Evolutionary conservation across 1,140 invertebrate species (phyloP).

Genomic region (Drosophila seguyi): DNA sequence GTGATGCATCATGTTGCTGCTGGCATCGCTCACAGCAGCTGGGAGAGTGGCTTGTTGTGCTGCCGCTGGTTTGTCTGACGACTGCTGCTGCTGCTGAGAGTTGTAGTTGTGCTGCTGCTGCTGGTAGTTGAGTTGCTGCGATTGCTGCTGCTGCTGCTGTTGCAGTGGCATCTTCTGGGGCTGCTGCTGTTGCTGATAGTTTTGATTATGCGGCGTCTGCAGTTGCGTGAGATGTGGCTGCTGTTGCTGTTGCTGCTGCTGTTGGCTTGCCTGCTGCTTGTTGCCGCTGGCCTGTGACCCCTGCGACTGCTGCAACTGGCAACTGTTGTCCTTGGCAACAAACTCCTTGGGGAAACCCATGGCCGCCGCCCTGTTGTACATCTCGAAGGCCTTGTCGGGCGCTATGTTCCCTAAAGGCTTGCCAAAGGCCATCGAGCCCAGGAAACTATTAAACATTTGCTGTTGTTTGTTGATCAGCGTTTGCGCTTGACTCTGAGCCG

Average conservation of each 20-base stretch:
- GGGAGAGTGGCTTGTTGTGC: constrained; percentile 33
- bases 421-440: constrained; percentile 74
- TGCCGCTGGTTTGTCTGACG: constrained; percentile 52
- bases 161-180: constrained; percentile 45
- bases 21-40: constrained; percentile 30
- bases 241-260: constrained; percentile 41
- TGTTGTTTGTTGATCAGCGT: constrained; percentile 68
- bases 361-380: constrained; percentile 82
- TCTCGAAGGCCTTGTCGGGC: constrained; percentile 82
- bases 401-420: constrained; percentile 79
- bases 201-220: constrained; percentile 62
- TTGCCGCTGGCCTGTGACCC: constrained; percentile 30
- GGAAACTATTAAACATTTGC: constrained; percentile 81
- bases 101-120: constrained; percentile 47
- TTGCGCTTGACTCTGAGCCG: constrained; percentile 52
- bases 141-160: constrained; percentile 57
- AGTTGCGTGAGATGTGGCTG: constrained; percentile 64
- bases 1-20: constrained; percentile 67
- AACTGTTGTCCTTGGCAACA: constrained; percentile 60
- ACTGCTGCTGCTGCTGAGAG: constrained; percentile 56
- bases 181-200: constrained; percentile 64
- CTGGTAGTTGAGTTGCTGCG: constrained; percentile 41
- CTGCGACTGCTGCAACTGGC: constrained; percentile 58
- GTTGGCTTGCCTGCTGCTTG: constrained; percentile 58
- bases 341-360: constrained; percentile 82